These are phyloP conservation scores for Burhinus bistriatus DNA, from an alignment of 2,113 vertebrate species.

Conservation along the genomic window DNA sequence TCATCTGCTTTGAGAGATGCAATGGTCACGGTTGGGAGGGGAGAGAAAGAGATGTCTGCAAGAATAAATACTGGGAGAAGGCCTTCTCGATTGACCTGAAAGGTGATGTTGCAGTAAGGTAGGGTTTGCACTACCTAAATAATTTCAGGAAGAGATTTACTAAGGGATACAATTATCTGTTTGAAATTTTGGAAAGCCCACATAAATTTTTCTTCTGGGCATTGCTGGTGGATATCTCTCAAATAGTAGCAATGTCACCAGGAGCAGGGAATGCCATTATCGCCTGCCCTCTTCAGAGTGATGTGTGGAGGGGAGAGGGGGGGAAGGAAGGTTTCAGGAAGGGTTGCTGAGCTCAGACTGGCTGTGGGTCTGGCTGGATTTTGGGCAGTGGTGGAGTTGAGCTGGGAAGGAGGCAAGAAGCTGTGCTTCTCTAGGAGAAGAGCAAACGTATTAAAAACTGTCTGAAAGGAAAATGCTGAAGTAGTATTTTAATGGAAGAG, in stretches of 20 bases:
- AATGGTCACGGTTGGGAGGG: neutral
- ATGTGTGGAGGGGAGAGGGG: neutral
- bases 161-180: neutral
- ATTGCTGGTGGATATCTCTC: accelerated
- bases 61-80: neutral
- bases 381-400: neutral
- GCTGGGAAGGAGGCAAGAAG: neutral
- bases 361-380: neutral
- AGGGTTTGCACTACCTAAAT: neutral
- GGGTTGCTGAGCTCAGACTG: neutral
- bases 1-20: neutral
- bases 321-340: neutral
- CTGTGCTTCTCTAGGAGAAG: neutral
- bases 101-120: neutral
- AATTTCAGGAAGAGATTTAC: neutral
- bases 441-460: neutral
- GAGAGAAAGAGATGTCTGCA: neutral
- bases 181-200: neutral
- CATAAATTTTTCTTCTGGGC: neutral
- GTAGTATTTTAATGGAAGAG: neutral
- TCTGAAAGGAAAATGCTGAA: neutral
- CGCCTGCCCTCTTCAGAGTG: neutral
- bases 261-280: neutral
- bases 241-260: neutral
- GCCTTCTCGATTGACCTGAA: neutral